A percentile compares a stretch with the other conserved stretches of the same genome.
These are phyloP conservation scores for Zaprionus obscuricornis DNA, from an alignment of 2,888 invertebrate species.

Conservation along the genomic window DNA sequence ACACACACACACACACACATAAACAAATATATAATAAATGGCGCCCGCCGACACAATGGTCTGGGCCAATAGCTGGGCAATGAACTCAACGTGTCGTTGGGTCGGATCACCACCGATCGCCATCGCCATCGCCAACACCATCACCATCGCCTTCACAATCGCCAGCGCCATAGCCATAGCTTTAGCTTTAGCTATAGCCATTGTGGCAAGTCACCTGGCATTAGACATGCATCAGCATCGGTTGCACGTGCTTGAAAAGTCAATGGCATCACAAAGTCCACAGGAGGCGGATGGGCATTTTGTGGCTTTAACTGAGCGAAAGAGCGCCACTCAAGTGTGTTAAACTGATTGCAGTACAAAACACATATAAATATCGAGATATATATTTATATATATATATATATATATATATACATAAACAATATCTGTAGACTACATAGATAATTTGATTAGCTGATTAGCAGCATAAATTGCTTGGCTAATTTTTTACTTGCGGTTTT, in stretches of 20 bases:
- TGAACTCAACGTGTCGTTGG: conserved; percentile 44
- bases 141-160: neutral
- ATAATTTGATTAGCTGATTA: conserved; percentile 30
- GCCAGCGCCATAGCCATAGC: too few species aligned
- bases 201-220: conserved; percentile 24
- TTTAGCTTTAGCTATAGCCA: neutral
- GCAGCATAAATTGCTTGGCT: conserved; percentile 21
- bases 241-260: conserved; percentile 54
- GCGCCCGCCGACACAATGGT: conserved; percentile 38
- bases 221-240: conserved; percentile 56
- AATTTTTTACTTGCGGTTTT: too few species aligned
- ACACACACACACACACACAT: too few species aligned
- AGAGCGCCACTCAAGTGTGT: conserved; percentile 46
- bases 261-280: conserved; percentile 42
- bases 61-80: conserved; percentile 34
- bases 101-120: conserved; percentile 22
- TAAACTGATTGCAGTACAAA: conserved; percentile 38
- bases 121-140: conserved; percentile 4
- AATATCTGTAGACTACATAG: too few species aligned
- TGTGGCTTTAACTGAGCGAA: neutral
- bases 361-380: neutral
- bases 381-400: neutral
- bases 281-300: conserved; percentile 5
- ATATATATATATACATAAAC: neutral
- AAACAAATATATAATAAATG: conserved; percentile 13